Evolutionary conservation across 2,888 invertebrate species (phyloP), one percentile per base, ranked within the genome.

Genomic region (Poecilus cupreus): DNA sequence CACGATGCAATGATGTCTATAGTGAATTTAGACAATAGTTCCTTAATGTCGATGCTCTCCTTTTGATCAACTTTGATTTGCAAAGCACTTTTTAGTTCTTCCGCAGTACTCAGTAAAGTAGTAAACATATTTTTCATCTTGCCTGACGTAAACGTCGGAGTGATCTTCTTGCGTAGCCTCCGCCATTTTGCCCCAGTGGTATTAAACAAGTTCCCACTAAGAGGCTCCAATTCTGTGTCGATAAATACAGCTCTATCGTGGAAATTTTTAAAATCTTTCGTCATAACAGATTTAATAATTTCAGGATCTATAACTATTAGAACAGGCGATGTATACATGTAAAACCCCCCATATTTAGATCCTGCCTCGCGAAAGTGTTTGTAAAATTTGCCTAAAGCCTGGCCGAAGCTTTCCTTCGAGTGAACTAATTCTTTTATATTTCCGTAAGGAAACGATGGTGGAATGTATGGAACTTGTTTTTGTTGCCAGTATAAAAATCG

Each of bases 71-170:
- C 78, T 82, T 85, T 24, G 72, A 85, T 13, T 20, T 88, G 87
- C 6, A 90, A 87, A 80, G 90, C 89, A 3, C 86, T 84, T 4
- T 90, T 85, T 43, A 92, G 88, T 75, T 90, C 89, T 8, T 89
- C 87, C 0, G 91, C 91, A 57, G 92, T 91, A 43, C 90, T 88
- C 46, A 91, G 89, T 8, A 93, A 89, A 0, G 91, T 89, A 0
- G 89, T 89, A 84, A 92, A 93, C 92, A 93, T 92, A 3, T 88
- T 90, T 86, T 92, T 94, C 79, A 94, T 88, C 86, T 93, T 94
- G 10, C 92, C 93, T 0, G 93, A 90, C 0, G 94, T 91, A 84
- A 94, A 94, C 0, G 92, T 91, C 0, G 93, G 92, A 0, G 93
- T 91, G 84, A 94, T 87, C 83, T 93, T 93, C 0, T 89, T 82